Evolutionary conservation across 2,797 vertebrate genomes (phyloP), one percentile per base, ranked within the genome.

Genomic region (Neoniphon sammara): DNA sequence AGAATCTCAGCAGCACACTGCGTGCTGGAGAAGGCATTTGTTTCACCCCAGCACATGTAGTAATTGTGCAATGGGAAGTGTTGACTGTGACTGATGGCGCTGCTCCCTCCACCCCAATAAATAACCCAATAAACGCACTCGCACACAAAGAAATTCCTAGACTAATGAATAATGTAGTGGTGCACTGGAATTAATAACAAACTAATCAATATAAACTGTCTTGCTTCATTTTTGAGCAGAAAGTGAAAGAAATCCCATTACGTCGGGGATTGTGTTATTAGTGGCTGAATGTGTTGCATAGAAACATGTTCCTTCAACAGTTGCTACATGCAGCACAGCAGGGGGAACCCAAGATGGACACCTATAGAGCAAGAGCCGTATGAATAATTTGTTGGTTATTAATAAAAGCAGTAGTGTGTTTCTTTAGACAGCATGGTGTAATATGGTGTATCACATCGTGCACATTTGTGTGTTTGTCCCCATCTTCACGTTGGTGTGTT

Each of bases 191-290:
- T 23, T 49, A 68, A 70, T 56, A 89, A 83, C 73, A 62, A 78
- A 81, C 54, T 42, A 80, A 92, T 90, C 90, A 65, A 89, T 91
- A 87, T 62, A 61, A 85, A 78, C 88, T 56, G 78, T 80, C 70
- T 53, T 17, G 70, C 69, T 71, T 74, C 30, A 12, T 59, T 85
- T 80, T 84, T 75, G 86, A 87, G 63, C 59, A 56, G 55, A 72
- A 80, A 27, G 25, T 15, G 9, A 57, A 55, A 27, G 31, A 66
- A 70, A 69, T 67, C 44, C 1, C 54, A 36, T 50, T 47, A 3
- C 3, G 23, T 11, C 30, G 9, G 56, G 7, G 44, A 63, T 9
- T 39, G 36, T 21, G 57, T 57, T 75, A 7, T 56, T 49, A 49
- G n/a, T 53, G 50, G 10, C 56, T 12, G 14, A 61, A 30, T 27